A percentile compares a stretch with the other conserved stretches of the same genome.
phyloP scores from a whole-genome alignment of 2,113 vertebrate genomes.

The Chunga burmeisteri region DNA sequence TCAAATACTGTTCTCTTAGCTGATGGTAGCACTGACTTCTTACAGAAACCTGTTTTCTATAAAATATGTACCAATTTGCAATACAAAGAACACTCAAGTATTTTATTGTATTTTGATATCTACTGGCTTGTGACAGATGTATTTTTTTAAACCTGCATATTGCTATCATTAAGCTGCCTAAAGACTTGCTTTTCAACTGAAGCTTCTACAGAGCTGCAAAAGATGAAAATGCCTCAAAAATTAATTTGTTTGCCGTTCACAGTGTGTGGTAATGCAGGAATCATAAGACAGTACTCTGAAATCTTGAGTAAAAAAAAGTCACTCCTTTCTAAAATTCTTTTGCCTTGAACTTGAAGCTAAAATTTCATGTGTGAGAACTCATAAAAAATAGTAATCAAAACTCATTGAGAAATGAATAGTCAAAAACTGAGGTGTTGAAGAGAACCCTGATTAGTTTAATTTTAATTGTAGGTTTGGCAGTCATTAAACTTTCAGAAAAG shows the following conservation, averaged over 20 bases:
- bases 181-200: neutral
- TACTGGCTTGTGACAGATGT: neutral
- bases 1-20: neutral
- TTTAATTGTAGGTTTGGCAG: conserved; percentile 6
- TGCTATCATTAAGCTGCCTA: neutral
- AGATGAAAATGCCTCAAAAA: neutral
- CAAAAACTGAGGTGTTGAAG: neutral
- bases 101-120: neutral
- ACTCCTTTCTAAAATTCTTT: neutral
- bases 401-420: conserved; percentile 21
- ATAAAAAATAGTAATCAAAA: neutral
- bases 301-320: neutral
- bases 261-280: neutral
- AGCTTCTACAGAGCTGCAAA: neutral
- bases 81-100: neutral
- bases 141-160: neutral
- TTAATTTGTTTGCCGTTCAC: neutral
- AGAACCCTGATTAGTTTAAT: neutral
- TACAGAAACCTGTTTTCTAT: neutral
- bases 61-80: neutral
- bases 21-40: neutral
- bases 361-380: conserved; percentile 2
- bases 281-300: neutral
- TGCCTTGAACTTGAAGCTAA: neutral
- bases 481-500: conserved; percentile 56